Evolutionary conservation across 2,888 invertebrate species (phyloP), one percentile per base, ranked within the genome.

Genomic region (Augochlorella aurata): DNA sequence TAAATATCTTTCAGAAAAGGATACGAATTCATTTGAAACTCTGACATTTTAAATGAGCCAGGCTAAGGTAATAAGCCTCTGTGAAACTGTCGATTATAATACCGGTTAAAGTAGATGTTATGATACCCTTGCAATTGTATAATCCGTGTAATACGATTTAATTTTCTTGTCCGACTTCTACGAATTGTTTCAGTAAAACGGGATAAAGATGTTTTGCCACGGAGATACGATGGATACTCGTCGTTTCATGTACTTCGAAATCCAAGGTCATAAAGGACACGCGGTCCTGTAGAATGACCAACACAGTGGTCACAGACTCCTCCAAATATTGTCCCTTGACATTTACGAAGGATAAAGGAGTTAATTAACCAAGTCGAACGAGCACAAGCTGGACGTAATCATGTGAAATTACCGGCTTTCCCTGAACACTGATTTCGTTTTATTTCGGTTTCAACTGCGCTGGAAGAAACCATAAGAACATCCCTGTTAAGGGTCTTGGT

Each of bases 191-290:
- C 18, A 10, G 8, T 2, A 1, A 18, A 38, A 63, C 24, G 9
- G 9, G 8, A 58, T 21, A 24, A 49, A 69, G 61, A 49, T 44
- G 21, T 79, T 68, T 3, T 7, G 16, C 8, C 16, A 18, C 14
- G 14, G 67, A 68, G 49, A 69, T n/a, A 7, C 38, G 58, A 45
- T 8, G 29, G 44, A 67, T 29, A 78, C 67, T 73, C 21, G 21
- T n/a, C 45, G 24, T 66, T 54, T 18, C 71, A 77, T 70, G 49
- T 47, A 72, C 69, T 74, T 67, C 38, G 76, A 87, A 80, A 87
- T 80, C 85, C 63, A 68, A 73, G 81, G 38, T 74, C 80, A 70
- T 85, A 87, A 82, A 85, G 54, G 77, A 77, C 83, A 87, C 72
- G 69, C 54, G 85, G 85, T 81, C 66, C 74, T 70, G 61, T 71